Evolutionary conservation across 2,797 vertebrate species (phyloP), one percentile per base, ranked within the genome.

Genomic region (Alca torda): DNA sequence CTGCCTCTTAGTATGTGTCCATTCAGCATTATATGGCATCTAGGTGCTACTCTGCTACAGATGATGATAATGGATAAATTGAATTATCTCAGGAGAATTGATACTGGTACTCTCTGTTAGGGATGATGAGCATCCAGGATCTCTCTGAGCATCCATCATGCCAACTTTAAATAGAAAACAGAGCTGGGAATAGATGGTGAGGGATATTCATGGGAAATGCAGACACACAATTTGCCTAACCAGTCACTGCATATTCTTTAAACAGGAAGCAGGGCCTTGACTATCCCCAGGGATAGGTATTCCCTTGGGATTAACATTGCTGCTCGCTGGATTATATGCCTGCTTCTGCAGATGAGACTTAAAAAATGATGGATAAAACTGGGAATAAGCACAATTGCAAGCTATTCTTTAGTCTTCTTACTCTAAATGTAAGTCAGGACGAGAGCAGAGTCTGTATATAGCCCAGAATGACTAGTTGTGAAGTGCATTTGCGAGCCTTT

Each of bases 141-240:
- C 67, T 94, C 94, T 92, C 80, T 77, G 45, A 96, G 67, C 20
- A 30, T 91, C 78, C 84, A 94, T 94, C 84, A 87, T 85, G 95
- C 90, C 95, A 94, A 57, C 81, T 95, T 92, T 94, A 96, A 97
- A 97, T 94, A 97, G 95, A 96, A 95, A 95, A 87, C 90, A 87
- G 94, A 90, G 68, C 80, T 90, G 91, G 87, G 91, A 95, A 92
- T 96, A 96, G 74, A 81, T 50, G 64, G 87, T 65, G 64, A 88
- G 86, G 86, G 90, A 91, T 96, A 88, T 94, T 95, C 93, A 65
- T 85, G 87, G 95, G 94, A 94, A 94, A 93, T 83, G 89, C 81
- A 93, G 87, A 79, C 37, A 56, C 51, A 51, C 84, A 45, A 72
- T 97, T 96, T 96, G 79, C 92, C 93, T 95, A 94, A 95, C 75